Evolutionary conservation across 2,797 vertebrate genomes (phyloP), one percentile per base, ranked within the genome.

Genomic region (Geotrypetes seraphini): DNA sequence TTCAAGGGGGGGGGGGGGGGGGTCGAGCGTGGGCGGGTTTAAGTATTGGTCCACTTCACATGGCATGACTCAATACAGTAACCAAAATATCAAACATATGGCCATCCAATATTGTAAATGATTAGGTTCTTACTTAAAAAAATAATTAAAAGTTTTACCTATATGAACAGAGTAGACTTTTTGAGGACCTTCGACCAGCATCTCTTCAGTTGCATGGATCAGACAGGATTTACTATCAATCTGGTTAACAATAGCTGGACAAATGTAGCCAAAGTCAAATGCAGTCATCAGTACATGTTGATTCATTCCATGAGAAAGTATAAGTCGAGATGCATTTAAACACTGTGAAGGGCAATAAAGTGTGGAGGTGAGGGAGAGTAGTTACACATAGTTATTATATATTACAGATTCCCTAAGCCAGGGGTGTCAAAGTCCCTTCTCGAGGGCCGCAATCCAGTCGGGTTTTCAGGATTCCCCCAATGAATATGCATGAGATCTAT

Each of bases 231-330:
- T 78, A 8, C 69, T 57, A 25, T 96, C 92, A 0, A 97, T 92
- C 69, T 97, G 95, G 61, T 86, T 78, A 49, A 97, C 84, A 23
- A 98, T 91, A 19, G 91, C 91, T 17, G 95, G 94, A 32, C 95
- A 98, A 24, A 98, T 83, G 44, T 80, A 88, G 64, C 73, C 72
- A 50, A 98, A 97, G 63, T 97, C 91, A 1, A 40, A 25, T 17
- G 75, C 52, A 28, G 81, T 82, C 53, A 98, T 36, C 2, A 53
- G 50, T 3, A 29, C 57, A 3, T 86, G 86, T 57, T 62, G 63
- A 22, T 71, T 63, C 77, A 97, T 90, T 33, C 94, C 95, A 29
- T 97, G 92, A 0, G 83, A 78, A 7, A 47, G 60, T 41, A 98
- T 83, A 46, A 98, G 57, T 48, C 53, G 78, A 24, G 90, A 89